Evolutionary conservation across 2,113 vertebrate genomes (phyloP), one percentile per base, ranked within the genome.

Genomic region (Caranx ignobilis): DNA sequence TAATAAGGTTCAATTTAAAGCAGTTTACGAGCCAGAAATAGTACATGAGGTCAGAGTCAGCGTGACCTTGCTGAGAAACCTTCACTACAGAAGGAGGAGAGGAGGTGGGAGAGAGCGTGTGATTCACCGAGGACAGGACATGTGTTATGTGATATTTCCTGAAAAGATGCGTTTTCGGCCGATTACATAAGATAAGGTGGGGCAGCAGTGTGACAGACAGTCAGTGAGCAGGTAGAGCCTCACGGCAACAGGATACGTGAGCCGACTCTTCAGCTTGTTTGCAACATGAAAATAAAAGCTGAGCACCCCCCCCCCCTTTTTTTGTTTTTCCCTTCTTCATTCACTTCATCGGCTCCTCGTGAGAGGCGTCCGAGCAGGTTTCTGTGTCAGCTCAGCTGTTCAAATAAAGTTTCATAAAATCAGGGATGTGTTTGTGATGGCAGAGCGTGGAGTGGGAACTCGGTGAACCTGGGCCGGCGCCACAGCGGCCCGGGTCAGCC

Each of bases 401-500:
- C 55, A 73, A 83, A 77, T 70, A 81, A 57, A 54, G 26, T 83
- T 79, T 77, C 0, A 13, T 55, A 10, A 79, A 87, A 66, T 68
- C 16, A 21, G 65, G 77, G 26, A 26, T 26, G 26, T 65, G 77
- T 90, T 79, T 81, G 57, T 61, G 31, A 75, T 82, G 6, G 47
- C 56, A 82, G 85, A 75, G 39, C 3, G 21, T 71, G 81, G 62
- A 79, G 87, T 84, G 90, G 85, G 90, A 91, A 90, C 79, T 59
- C 5, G 0, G 0, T 89, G 88, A 90, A 86, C 84, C 80, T 71
- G 85, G 69, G 79, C 6, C 78, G 26, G 89, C 86, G 69, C 81
- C 90, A 80, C 4, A 26, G 85, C 39, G 89, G 61, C 62, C 59
- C 71, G 7, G 87, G 81, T 86, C 86, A 34, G 55, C 19, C 50